phyloP scores from a whole-genome alignment of 2,113 vertebrate species.

The Anarrhichthys ocellatus region DNA sequence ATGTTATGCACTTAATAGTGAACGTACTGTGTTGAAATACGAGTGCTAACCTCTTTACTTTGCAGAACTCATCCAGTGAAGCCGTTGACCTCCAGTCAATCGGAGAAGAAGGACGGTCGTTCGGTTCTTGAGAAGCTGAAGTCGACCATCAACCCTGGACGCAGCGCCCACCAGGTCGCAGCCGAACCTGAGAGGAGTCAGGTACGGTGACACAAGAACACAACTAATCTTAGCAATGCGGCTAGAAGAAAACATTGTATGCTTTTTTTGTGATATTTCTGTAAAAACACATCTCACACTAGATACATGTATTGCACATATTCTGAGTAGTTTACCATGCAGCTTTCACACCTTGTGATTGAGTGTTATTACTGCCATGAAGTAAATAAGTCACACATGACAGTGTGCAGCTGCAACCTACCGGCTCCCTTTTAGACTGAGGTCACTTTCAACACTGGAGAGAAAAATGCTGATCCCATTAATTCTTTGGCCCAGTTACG shows the following conservation, averaged over 20 bases:
- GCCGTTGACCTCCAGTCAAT: conserved; percentile 85
- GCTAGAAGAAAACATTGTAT: background rate
- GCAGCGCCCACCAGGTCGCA: conserved; percentile 66
- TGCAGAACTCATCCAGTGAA: conserved; percentile 94
- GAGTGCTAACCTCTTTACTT: conserved; percentile 51
- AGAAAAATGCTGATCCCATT: conserved; percentile 56
- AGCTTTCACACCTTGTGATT: background rate
- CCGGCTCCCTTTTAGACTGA: conserved; percentile 37
- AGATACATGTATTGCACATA: background rate
- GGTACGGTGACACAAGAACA: conserved; percentile 61
- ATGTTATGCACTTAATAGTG: background rate
- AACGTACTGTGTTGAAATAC: conserved; percentile 35
- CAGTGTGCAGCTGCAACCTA: conserved; percentile 20
- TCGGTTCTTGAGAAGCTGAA: conserved; percentile 91
- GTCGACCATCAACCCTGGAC: conserved; percentile 85
- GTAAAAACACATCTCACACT: background rate
- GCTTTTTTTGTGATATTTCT: background rate
- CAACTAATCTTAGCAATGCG: background rate
- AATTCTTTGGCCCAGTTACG: conserved; percentile 48
- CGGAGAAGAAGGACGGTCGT: conserved; percentile 85
- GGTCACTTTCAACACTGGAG: conserved; percentile 39
- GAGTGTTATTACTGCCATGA: background rate
- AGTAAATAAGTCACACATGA: background rate
- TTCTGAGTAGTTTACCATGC: background rate
- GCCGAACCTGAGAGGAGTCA: conserved; percentile 76